Conservation (phyloP, 2,888 invertebrate genomes). For the Hololepta plana region DNA sequence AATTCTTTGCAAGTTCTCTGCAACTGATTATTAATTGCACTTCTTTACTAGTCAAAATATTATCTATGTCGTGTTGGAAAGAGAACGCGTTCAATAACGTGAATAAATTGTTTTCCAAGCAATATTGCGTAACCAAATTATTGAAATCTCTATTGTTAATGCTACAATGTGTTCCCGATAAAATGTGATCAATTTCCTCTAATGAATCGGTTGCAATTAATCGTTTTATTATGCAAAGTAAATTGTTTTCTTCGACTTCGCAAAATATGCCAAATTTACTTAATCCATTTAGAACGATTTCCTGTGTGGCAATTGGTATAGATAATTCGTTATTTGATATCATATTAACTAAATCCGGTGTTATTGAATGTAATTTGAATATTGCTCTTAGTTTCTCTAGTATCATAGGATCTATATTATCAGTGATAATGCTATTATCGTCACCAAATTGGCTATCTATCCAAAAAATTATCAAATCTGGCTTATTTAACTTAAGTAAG, state of each 20-base stretch:
- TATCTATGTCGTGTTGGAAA: too few species aligned
- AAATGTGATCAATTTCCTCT: slow-evolving; percentile 34
- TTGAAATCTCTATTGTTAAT: slow-evolving; percentile 30
- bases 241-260: slow-evolving; percentile 34
- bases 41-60: slow-evolving; percentile 5
- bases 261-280: slow-evolving; percentile 46
- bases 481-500: slow-evolving; percentile 38
- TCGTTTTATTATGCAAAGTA: slow-evolving; percentile 38
- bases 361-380: neutral
- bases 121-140: slow-evolving; percentile 33
- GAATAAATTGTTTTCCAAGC: slow-evolving; percentile 33
- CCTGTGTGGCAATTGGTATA: too few species aligned
- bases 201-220: slow-evolving; percentile 37
- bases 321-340: too few species aligned
- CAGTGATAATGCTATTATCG: slow-evolving; percentile 7
- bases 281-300: slow-evolving; percentile 40
- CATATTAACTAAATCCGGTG: too few species aligned
- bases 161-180: slow-evolving; percentile 19
- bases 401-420: slow-evolving; percentile 5
- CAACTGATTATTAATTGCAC: slow-evolving; percentile 6
- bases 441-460: slow-evolving; percentile 36
- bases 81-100: slow-evolving; percentile 34
- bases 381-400: slow-evolving; percentile 18
- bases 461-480: slow-evolving; percentile 40
- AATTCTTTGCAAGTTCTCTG: slow-evolving; percentile 7